Evolutionary conservation across 2,113 vertebrate genomes (phyloP).

Genomic region (Trogon melanurus): DNA sequence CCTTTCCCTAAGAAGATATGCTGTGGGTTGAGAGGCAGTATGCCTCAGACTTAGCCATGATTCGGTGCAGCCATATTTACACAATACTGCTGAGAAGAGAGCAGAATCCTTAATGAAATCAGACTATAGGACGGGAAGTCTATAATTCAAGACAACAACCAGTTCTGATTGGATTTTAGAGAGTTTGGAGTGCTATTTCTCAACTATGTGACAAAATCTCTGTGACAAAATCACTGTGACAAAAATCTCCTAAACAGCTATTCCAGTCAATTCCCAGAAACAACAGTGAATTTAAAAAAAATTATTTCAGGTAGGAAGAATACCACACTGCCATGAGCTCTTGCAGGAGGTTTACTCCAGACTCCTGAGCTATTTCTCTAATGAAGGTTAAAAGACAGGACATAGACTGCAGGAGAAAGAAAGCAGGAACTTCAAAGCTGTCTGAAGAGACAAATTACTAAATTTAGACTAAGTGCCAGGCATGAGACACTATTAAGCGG

Average conservation of each 20-base stretch:
- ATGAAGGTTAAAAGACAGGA: neutral
- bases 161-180: neutral
- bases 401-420: neutral
- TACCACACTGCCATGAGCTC: neutral
- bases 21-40: neutral
- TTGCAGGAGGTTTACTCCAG: neutral
- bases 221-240: accelerated
- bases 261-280: neutral
- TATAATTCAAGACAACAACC: neutral
- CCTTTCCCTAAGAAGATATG: neutral
- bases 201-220: neutral
- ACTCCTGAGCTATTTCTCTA: neutral
- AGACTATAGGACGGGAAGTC: neutral
- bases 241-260: neutral
- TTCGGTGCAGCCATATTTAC: neutral
- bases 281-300: neutral
- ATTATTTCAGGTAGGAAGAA: neutral
- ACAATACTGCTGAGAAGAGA: neutral
- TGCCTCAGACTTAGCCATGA: neutral
- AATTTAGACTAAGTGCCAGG: neutral
- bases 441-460: neutral
- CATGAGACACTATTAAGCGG: neutral
- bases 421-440: neutral
- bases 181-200: neutral
- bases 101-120: neutral